Base-by-base conservation (phyloP, 2,888 invertebrate genomes). In the Campopleginae sp. region DNA sequence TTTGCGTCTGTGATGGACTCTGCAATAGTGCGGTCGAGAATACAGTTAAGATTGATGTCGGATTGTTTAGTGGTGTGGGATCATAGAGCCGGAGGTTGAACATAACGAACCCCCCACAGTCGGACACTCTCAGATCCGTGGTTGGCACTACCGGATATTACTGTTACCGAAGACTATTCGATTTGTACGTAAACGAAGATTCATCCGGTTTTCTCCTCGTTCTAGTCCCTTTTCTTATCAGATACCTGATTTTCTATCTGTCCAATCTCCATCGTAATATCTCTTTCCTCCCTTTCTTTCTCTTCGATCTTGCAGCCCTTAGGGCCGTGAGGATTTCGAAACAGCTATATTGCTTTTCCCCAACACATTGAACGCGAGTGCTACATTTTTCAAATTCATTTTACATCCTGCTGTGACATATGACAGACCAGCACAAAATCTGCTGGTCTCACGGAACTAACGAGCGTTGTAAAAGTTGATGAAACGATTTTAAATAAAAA, bases 101-200 rank as follows among this genome's bases (percentile, higher is more conserved):
- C 87, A 85, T 89, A 89, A 89, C 89, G 88, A 89, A 88, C 85
- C 87, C 88, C 77, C 66, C 72, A 83, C 88, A 87, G 87, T 75
- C 84, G 78, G 88, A 86, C 86, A 84, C 87, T 84, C 85, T 65
- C 84, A 66, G 85, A 74, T 38, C 68, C 66, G 66, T 81, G 85
- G 80, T 86, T 85, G 76, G 33, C 86, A 74, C 79, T 79, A 75
- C 89, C 91, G 93, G 92, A 92, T 92, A 92, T 93, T 92, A 91
- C 90, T 86, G 88, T 90, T 90, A 91, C 88, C 87, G 90, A 91
- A 90, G 90, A 90, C 90, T 90, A 92, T 92, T 92, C 88, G 91
- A 93, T 92, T 92, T 91, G 88, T 87, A 89, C 88, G 88, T 89
- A 89, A 90, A 89, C 84, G 88, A 86, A 88, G 90, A 89, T 90